Percentiles rank a stretch among this genome's conserved stretches.
Evolutionary conservation across 1,140 invertebrate species (phyloP).

Genomic region (Drosophila busckii): DNA sequence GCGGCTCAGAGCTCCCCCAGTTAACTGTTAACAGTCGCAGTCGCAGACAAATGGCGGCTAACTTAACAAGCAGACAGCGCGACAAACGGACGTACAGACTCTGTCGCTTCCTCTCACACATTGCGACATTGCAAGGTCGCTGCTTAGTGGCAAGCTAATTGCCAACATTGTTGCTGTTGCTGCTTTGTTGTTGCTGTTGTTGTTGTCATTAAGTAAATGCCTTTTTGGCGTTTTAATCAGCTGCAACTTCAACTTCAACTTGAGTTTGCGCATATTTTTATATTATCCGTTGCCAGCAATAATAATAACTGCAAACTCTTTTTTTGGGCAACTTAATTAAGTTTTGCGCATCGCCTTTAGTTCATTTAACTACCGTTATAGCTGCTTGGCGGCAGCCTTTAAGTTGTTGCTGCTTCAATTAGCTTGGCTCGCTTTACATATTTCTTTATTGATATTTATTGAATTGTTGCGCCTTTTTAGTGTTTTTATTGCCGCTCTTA

Average conservation of each 20-base stretch:
- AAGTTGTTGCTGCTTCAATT: slow-evolving; percentile 24
- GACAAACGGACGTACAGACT: background rate
- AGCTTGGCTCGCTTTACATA: slow-evolving; percentile 33
- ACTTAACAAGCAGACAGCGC: slow-evolving; percentile 45
- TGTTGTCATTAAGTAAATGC: slow-evolving; percentile 55
- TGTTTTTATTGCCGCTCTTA: slow-evolving; percentile 2
- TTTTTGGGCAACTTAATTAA: no score
- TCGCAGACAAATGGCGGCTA: slow-evolving; percentile 56
- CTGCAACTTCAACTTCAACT: background rate
- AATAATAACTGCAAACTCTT: no score
- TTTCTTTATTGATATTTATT: slow-evolving; percentile 69
- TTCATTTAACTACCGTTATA: no score
- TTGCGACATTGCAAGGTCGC: slow-evolving; percentile 70
- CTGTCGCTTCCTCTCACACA: background rate
- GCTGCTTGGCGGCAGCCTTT: background rate
- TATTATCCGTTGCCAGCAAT: no score
- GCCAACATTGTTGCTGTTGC: slow-evolving; percentile 35
- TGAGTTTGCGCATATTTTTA: no score
- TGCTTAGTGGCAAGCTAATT: slow-evolving; percentile 45
- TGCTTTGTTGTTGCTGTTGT: slow-evolving; percentile 14
- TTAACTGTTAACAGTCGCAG: slow-evolving; percentile 35
- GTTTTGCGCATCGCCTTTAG: no score
- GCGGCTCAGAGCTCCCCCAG: slow-evolving; percentile 36
- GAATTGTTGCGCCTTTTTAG: slow-evolving; percentile 33
- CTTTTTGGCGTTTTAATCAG: slow-evolving; percentile 47